Evolutionary conservation across 2,797 vertebrate genomes (phyloP), one percentile per base, ranked within the genome.

Genomic region (Valencia hispanica): DNA sequence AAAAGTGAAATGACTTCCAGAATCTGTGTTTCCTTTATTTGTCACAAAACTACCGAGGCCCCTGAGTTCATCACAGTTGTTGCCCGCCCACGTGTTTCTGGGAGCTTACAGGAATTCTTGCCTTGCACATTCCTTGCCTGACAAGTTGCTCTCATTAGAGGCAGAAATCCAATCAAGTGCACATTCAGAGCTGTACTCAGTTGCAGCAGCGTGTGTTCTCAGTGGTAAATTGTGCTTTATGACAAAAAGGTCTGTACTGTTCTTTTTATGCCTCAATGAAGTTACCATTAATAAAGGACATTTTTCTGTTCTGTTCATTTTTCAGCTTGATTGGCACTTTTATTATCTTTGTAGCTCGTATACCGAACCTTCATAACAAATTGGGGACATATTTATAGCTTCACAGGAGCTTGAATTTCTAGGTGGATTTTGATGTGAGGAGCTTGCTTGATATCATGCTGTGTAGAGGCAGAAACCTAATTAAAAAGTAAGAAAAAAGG

Each of bases 101-200:
- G 73, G 36, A 45, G 25, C 72, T 81, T 70, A 57, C 41, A 69
- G 79, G 65, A 18, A 80, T 84, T 43, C 73, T 4, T 74, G 75
- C 14, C 53, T 74, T 84, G 70, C 68, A 70, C 75, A 75, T 48
- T 48, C 41, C 18, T 70, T 47, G 51, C 53, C 53, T 84, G 82
- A 89, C 82, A 85, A 82, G 84, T 83, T 78, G 70, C 68, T 87
- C 83, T 87, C 83, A 88, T 89, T 86, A 86, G 78, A 75, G 85
- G 75, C 75, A 80, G 82, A 70, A 88, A 84, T 86, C 75, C 83
- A 83, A 86, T 89, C 79, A 83, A 74, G 57, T 39, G 59, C 73
- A 75, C 71, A 84, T 82, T 81, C 61, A 51, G 68, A 73, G 75
- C 39, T 73, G 34, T 20, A 43, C 30, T 41, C 71, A 20, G 53